Conservation (phyloP, 2,888 invertebrate genomes). For the Coecobrya sp. region DNA sequence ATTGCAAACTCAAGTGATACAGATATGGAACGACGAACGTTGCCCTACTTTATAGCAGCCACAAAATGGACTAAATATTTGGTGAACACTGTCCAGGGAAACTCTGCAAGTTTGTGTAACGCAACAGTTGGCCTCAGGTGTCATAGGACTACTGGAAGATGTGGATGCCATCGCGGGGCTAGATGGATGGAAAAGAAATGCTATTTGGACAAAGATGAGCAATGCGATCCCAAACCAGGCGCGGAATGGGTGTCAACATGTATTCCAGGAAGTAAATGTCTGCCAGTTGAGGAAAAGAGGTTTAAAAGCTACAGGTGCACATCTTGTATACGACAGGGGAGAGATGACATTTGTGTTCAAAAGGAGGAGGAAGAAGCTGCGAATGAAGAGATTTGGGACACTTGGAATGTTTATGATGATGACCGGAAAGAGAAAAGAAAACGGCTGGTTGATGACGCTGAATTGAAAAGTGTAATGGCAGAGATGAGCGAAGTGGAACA, state of each 20-base stretch:
- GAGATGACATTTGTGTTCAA: not conserved
- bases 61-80: conserved; percentile 66
- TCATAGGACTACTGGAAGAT: conserved; percentile 53
- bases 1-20: conserved; percentile 60
- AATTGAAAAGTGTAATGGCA: too few relatives aligned
- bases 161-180: conserved; percentile 57
- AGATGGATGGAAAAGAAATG: conserved; percentile 63
- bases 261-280: conserved; percentile 51
- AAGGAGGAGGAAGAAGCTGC: not conserved
- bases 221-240: conserved; percentile 64
- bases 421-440: not conserved
- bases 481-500: not conserved
- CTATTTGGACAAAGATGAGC: conserved; percentile 27
- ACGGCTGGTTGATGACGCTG: not conserved
- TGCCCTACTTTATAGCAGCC: conserved; percentile 60
- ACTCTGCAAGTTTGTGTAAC: conserved; percentile 69
- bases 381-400: not conserved
- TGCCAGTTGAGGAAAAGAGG: not conserved
- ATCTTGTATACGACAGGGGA: not conserved
- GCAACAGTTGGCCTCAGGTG: conserved; percentile 64
- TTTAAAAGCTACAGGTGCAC: not conserved
- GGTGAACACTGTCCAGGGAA: conserved; percentile 53
- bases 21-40: conserved; percentile 22
- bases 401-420: conserved; percentile 18
- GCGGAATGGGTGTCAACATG: conserved; percentile 62